phyloP scores from a whole-genome alignment of 2,797 vertebrate genomes.

The Cirrhinus mrigala region DNA sequence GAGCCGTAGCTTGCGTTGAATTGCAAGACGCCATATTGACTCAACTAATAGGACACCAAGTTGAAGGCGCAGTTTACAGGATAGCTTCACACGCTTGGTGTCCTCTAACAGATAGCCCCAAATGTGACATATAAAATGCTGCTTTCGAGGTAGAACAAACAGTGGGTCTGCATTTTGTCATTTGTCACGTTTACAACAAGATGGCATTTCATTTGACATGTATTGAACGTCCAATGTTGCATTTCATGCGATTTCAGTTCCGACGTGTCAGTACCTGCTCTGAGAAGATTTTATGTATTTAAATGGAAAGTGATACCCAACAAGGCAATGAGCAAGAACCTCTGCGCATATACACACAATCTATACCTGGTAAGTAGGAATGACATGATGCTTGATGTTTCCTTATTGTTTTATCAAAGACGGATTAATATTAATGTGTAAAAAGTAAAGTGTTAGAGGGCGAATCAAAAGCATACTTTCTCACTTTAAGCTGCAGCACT shows the following conservation, averaged over 20 bases:
- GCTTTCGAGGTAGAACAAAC: slow-evolving; percentile 53
- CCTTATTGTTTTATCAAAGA: slow-evolving; percentile 10
- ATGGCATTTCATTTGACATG: slow-evolving; percentile 60
- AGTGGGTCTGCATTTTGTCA: slow-evolving; percentile 46
- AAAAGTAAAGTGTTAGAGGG: slow-evolving; percentile 18
- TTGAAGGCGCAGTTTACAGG: slow-evolving; percentile 70
- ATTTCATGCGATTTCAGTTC: slow-evolving; percentile 53
- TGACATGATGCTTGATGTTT: background rate
- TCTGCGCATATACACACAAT: slow-evolving; percentile 21
- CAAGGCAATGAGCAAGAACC: slow-evolving; percentile 7
- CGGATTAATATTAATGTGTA: background rate
- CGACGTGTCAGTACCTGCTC: slow-evolving; percentile 44
- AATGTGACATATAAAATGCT: slow-evolving; percentile 61
- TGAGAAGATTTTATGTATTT: slow-evolving; percentile 32
- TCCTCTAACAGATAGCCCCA: slow-evolving; percentile 66
- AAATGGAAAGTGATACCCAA: slow-evolving; percentile 35
- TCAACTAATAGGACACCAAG: slow-evolving; percentile 74
- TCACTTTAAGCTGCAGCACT: background rate
- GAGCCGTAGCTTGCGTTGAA: slow-evolving; percentile 68
- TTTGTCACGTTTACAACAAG: slow-evolving; percentile 53
- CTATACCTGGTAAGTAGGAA: slow-evolving; percentile 9
- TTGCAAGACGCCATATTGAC: slow-evolving; percentile 81
- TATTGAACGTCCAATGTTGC: slow-evolving; percentile 49
- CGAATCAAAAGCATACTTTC: slow-evolving; percentile 27
- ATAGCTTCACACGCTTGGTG: slow-evolving; percentile 75